Conservation (phyloP, 2,888 invertebrate species). For the Seladonia tumulorum region DNA sequence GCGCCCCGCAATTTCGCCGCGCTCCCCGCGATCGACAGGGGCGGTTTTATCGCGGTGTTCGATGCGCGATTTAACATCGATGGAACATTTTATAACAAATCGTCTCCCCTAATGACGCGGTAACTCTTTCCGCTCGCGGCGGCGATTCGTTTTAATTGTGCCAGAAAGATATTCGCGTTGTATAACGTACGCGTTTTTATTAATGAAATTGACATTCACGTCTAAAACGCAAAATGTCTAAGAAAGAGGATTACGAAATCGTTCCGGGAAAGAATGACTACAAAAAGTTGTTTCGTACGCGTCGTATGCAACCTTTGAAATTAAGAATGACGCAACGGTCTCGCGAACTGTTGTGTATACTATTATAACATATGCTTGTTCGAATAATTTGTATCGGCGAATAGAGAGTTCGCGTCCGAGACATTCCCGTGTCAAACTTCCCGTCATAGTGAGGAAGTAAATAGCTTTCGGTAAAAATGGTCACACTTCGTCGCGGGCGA, state of each 20-base stretch:
- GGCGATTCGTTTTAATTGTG: not conserved
- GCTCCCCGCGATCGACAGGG: not conserved
- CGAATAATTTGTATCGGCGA: not conserved
- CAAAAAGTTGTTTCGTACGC: not conserved
- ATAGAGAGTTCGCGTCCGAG: not conserved
- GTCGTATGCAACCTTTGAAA: not conserved
- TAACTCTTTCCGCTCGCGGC: conserved; percentile 2
- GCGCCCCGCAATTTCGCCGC: conserved; percentile 30
- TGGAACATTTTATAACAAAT: conserved; percentile 3
- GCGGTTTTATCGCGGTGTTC: conserved; percentile 1
- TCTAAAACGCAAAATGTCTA: not conserved
- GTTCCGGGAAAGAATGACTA: not conserved
- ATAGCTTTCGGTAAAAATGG: conserved; percentile 2
- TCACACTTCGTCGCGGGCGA: conserved; percentile 1
- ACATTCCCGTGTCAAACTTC: not conserved
- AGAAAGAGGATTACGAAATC: not conserved
- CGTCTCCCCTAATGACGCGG: conserved; percentile 23
- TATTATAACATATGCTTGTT: too few species aligned
- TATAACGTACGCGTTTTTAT: not conserved
- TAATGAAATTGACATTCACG: conserved; percentile 1
- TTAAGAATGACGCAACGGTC: not conserved
- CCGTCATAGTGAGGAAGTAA: conserved; percentile 8
- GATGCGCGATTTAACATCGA: not conserved
- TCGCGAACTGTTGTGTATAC: not conserved
- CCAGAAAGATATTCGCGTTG: not conserved